Evolutionary conservation across 2,888 invertebrate species (phyloP).

Genomic region (Altica lythri): DNA sequence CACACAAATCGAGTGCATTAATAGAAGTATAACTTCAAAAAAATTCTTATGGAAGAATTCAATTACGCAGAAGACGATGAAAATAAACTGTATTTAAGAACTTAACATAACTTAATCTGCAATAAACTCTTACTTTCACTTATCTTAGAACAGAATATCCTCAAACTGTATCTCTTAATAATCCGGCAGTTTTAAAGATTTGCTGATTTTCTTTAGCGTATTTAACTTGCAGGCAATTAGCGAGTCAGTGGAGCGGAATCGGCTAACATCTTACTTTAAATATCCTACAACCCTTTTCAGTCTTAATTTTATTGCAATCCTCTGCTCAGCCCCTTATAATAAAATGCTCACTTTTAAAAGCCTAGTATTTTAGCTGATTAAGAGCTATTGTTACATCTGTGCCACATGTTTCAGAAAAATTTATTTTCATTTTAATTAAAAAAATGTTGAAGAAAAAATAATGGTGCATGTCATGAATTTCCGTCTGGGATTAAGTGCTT

Average conservation of each 20-base stretch:
- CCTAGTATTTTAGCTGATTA: constrained; percentile 53
- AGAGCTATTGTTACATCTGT: constrained; percentile 52
- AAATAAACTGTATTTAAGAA: too few species aligned
- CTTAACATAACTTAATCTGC: constrained; percentile 10
- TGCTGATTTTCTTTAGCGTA: constrained; percentile 19
- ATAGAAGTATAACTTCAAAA: too few species aligned
- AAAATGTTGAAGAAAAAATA: constrained; percentile 7
- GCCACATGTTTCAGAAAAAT: constrained; percentile 37
- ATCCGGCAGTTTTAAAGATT: constrained; percentile 20
- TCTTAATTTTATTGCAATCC: constrained; percentile 27
- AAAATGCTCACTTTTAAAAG: constrained; percentile 35
- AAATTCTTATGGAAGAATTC: too few species aligned
- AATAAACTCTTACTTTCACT: constrained; percentile 14
- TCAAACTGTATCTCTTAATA: constrained; percentile 20
- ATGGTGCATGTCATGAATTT: too few species aligned
- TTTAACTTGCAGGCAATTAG: constrained; percentile 50
- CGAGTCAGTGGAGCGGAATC: constrained; percentile 57
- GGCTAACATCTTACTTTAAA: constrained; percentile 59
- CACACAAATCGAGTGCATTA: too few species aligned
- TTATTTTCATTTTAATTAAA: constrained; percentile 35
- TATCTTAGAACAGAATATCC: constrained; percentile 11
- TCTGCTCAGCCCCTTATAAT: constrained; percentile 31
- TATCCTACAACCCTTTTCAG: constrained; percentile 48
- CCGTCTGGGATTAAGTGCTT: too few species aligned
- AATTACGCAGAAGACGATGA: too few species aligned